phyloP scores from a whole-genome alignment of 2,113 vertebrate species.

The Solea senegalensis region DNA sequence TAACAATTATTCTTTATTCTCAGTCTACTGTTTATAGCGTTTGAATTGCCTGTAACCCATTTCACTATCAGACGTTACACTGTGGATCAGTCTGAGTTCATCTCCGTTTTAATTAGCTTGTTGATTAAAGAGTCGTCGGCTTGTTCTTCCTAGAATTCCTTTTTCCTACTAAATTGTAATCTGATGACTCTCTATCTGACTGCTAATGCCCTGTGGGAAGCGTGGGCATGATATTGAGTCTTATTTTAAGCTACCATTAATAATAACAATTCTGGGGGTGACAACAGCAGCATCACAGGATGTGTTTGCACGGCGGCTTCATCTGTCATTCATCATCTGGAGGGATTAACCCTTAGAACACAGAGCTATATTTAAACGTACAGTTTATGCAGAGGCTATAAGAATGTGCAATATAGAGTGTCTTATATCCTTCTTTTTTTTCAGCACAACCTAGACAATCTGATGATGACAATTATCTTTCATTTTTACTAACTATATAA shows the following conservation, averaged over 20 bases:
- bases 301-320: conserved; percentile 23
- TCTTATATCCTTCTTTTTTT: no score
- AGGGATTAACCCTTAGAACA: not conserved
- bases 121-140: not conserved
- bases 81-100: not conserved
- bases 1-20: no score
- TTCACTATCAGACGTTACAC: not conserved
- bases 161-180: conserved; percentile 27
- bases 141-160: not conserved
- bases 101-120: conserved; percentile 1
- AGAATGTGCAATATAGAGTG: no score
- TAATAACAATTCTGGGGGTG: conserved; percentile 41
- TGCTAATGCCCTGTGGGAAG: conserved; percentile 23
- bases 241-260: conserved; percentile 48
- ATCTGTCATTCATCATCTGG: conserved; percentile 40
- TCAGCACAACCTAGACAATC: no score
- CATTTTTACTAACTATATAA: no score
- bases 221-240: conserved; percentile 17
- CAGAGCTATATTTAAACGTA: no score
- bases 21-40: no score
- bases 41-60: no score
- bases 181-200: conserved; percentile 1
- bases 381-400: no score
- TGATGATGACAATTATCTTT: no score
- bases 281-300: conserved; percentile 31